Evolutionary conservation across 2,888 invertebrate species (phyloP).

Genomic region (Cordylochernes scorpioides): DNA sequence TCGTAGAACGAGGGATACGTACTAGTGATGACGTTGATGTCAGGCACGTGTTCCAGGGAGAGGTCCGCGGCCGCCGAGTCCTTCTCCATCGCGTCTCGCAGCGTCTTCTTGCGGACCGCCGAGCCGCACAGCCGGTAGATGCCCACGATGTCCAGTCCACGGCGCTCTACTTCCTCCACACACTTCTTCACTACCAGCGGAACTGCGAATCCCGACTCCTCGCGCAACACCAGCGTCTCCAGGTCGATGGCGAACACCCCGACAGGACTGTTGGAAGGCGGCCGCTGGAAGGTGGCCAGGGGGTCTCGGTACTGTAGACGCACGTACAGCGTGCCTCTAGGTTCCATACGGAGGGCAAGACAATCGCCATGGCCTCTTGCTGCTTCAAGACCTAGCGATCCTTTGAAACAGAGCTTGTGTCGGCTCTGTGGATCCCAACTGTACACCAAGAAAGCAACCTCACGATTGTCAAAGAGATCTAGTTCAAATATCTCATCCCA

Average conservation of each 20-base stretch:
- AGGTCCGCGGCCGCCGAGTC: slow-evolving; percentile 76
- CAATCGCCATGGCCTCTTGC: slow-evolving; percentile 21
- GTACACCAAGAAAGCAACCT: slow-evolving; percentile 82
- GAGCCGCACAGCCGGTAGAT: slow-evolving; percentile 87
- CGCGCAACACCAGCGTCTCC: slow-evolving; percentile 32
- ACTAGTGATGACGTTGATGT: slow-evolving; percentile 90
- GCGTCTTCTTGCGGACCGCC: slow-evolving; percentile 76
- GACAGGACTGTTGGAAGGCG: slow-evolving; percentile 15
- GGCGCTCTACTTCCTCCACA: slow-evolving; percentile 76
- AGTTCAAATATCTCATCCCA: slow-evolving; percentile 98
- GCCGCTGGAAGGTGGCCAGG: slow-evolving; percentile 49
- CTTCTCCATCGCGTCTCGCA: slow-evolving; percentile 68
- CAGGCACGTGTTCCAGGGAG: slow-evolving; percentile 85
- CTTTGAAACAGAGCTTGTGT: slow-evolving; percentile 70
- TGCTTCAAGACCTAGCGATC: slow-evolving; percentile 35
- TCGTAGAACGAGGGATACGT: too few relatives aligned
- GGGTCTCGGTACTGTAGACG: slow-evolving; percentile 69
- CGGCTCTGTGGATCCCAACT: slow-evolving; percentile 97
- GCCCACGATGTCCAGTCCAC: slow-evolving; percentile 76
- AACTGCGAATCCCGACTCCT: slow-evolving; percentile 38
- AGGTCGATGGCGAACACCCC: slow-evolving; percentile 32
- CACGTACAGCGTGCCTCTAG: slow-evolving; percentile 65
- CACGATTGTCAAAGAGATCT: slow-evolving; percentile 74
- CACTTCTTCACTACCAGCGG: slow-evolving; percentile 76
- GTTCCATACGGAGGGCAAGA: slow-evolving; percentile 65